Conservation (phyloP, 35 echinoderm and acorn worm species). For the Heliocidaris tuberculata region DNA sequence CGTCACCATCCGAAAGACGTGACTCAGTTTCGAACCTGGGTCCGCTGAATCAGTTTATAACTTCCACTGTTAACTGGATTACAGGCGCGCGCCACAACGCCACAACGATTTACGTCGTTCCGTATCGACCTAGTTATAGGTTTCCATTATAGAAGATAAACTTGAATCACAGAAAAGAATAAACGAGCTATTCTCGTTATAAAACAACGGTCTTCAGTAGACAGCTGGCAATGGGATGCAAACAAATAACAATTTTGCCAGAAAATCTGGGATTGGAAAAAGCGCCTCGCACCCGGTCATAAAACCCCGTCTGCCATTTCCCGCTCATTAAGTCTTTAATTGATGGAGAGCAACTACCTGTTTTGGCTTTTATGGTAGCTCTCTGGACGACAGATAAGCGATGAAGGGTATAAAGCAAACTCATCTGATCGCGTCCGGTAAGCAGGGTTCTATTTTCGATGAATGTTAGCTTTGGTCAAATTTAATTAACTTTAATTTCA, state of each 20-base stretch:
- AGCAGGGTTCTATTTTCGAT: not conserved
- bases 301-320: not conserved
- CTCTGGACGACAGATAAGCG: not conserved
- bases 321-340: conserved; percentile 17
- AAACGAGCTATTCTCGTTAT: not conserved
- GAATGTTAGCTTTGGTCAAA: not conserved
- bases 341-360: conserved; percentile 15
- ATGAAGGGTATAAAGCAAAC: not conserved
- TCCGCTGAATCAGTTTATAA: no score
- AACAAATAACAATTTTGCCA: not conserved
- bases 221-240: not conserved
- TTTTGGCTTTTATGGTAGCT: not conserved
- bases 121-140: not conserved
- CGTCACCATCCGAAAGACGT: no score
- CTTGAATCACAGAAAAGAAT: not conserved
- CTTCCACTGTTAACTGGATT: no score
- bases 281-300: not conserved
- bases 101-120: no score
- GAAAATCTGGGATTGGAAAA: not conserved
- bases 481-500: not conserved
- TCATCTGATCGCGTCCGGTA: not conserved
- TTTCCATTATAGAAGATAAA: not conserved
- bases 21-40: no score
- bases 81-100: no score
- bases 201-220: not conserved